Conservation (phyloP, 2,888 invertebrate species). For the Lepidochitona cinerea region DNA sequence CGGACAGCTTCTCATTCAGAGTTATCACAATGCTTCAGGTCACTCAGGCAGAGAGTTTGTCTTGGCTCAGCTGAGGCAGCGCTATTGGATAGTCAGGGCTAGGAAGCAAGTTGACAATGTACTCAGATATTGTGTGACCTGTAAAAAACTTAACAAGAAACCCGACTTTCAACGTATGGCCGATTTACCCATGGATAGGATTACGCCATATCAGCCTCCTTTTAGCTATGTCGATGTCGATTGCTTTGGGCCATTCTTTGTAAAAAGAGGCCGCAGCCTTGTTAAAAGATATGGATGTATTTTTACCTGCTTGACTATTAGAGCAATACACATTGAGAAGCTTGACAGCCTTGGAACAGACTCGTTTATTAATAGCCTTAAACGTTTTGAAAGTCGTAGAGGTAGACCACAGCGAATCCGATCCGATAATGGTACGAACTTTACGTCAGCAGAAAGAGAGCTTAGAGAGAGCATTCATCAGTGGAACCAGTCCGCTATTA, state of each 20-base stretch:
- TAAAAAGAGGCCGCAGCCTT: not conserved
- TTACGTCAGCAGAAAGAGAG: no score
- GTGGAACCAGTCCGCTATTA: no score
- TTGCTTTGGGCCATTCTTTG: constrained; percentile 16
- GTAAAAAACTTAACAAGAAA: not conserved
- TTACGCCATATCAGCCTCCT: constrained; percentile 1
- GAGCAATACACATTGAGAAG: constrained; percentile 19
- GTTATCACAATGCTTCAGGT: not conserved
- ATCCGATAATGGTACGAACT: constrained; percentile 21
- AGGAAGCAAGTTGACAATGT: not conserved
- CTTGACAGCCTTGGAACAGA: constrained; percentile 8
- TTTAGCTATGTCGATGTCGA: constrained; percentile 13
- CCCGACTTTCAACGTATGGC: constrained; percentile 10
- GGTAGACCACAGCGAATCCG: constrained; percentile 5
- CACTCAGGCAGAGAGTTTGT: constrained; percentile 9
- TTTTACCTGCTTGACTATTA: constrained; percentile 17
- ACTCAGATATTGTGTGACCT: not conserved
- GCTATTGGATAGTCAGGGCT: constrained; percentile 7
- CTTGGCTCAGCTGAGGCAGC: constrained; percentile 9
- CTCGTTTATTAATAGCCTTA: constrained; percentile 11
- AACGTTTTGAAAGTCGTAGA: constrained; percentile 3
- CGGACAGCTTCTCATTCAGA: not conserved
- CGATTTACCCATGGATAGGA: constrained; percentile 12
- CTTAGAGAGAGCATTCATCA: no score
- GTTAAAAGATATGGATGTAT: constrained; percentile 22